phyloP scores from a whole-genome alignment of 2,888 invertebrate species.

The Miltochrista miniata region DNA sequence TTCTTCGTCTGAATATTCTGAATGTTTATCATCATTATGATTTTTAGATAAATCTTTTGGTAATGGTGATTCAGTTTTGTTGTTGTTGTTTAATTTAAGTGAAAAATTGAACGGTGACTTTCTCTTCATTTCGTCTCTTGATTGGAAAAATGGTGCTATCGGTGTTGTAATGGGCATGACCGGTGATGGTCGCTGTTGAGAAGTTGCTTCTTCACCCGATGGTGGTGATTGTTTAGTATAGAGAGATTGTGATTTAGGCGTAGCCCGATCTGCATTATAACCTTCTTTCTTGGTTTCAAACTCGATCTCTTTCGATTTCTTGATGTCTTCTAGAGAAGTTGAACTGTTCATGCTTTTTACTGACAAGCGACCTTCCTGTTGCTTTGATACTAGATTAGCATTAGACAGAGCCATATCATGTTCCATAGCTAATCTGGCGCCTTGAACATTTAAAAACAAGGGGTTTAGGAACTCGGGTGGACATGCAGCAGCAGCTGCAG shows the following conservation, averaged over 20 bases:
- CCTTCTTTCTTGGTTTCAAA: slow-evolving; percentile 59
- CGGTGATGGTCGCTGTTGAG: slow-evolving; percentile 86
- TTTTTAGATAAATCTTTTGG: slow-evolving; percentile 71
- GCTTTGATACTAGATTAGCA: slow-evolving; percentile 79
- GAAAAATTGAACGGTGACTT: slow-evolving; percentile 69
- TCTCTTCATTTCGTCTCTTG: slow-evolving; percentile 63
- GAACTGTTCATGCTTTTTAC: slow-evolving; percentile 75
- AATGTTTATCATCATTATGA: slow-evolving; percentile 58
- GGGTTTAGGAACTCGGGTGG: slow-evolving; percentile 86
- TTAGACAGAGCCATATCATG: slow-evolving; percentile 80
- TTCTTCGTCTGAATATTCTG: slow-evolving; percentile 70
- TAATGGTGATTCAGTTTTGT: slow-evolving; percentile 55
- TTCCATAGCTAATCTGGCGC: slow-evolving; percentile 76
- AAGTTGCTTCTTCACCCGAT: slow-evolving; percentile 86
- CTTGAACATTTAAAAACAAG: slow-evolving; percentile 85
- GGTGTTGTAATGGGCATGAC: slow-evolving; percentile 81
- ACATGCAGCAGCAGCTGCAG: slow-evolving; percentile 77
- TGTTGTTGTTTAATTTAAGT: slow-evolving; percentile 63
- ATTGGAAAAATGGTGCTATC: slow-evolving; percentile 55
- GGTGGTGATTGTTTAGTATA: slow-evolving; percentile 86
- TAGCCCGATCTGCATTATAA: slow-evolving; percentile 74
- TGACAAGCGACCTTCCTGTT: slow-evolving; percentile 72
- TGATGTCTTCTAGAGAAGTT: slow-evolving; percentile 69
- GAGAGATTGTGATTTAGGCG: slow-evolving; percentile 77
- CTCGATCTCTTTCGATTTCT: slow-evolving; percentile 64